Base-by-base conservation (phyloP, 2,797 vertebrate species). In the Manis pentadactyla region DNA sequence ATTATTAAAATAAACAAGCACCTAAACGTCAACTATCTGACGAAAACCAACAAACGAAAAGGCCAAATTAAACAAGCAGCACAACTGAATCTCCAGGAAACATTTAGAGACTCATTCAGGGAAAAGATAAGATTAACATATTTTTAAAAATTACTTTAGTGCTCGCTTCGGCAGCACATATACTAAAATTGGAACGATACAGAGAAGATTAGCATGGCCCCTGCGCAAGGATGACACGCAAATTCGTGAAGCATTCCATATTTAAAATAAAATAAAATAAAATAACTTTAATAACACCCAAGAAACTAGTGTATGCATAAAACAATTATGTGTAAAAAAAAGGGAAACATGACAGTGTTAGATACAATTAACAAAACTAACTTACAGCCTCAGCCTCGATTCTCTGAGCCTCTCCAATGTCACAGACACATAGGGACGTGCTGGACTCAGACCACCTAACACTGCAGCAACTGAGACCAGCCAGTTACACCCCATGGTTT, bases 1-100 rank as follows among this genome's bases (percentile, higher is more conserved):
- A 42, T 63, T 68, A 68, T 37, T 96, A 82, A 93, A 93, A 66
- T 71, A 79, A 85, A n/a, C 18, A 59, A 85, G 11, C n/a, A 83
- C 19, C 39, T 23, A 74, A 92, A 46, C 12, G 61, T 74, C 14
- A 49, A 59, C 21, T 17, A 55, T 61, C 57, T 59, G 29, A 87
- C 2, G 21, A 87, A 68, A 84, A 55, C 15, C n/a, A 84, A 29
- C 73, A 46, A 79, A 27, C 7, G 46, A 73, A 23, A 95, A 8
- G 68, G 17, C 27, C 59, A 74, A 64, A 55, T 66, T 73, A 83
- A 87, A 49, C 5, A 77, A 57, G 68, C 4, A 37, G 51, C 25
- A 64, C n/a, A 29, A 17, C 2, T 27, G n/a, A 86, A 23, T 64
- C n/a, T 21, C 75, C 39, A 64, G 39, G 46, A 37, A 51, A 84